Base-by-base conservation (phyloP, 1,140 invertebrate species). In the Drosophila rufa region DNA sequence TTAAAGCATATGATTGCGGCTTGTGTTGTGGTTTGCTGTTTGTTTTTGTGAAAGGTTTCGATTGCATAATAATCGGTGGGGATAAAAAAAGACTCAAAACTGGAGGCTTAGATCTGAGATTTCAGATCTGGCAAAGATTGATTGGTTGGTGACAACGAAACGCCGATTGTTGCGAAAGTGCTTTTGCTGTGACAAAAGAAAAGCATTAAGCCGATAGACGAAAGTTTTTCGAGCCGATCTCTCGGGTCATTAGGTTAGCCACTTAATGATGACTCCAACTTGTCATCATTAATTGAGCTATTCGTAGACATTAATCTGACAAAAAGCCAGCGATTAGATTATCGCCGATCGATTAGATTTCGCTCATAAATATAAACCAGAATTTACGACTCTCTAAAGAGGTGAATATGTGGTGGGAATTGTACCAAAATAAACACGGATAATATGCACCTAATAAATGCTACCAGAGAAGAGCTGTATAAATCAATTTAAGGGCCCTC, bases 41-140 rank as follows among this genome's bases (percentile, higher is more conserved):
- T 58, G 38, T 61, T 42, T 57, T 30, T 55, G 61, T 53, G 45
- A 62, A 68, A 55, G 66, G 69, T 27, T 56, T 61, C 30, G 61
- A 66, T 86, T 85, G 83, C 82, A 86, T 61, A 79, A 85, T 66
- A 62, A 69, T 65, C 61, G 47, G 60, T 40, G n/a, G 22, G 45
- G 4, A 38, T 38, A 15, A 30, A 45, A 36, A 48, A 56, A 46
- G 25, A 50, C 25, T 48, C 40, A 14, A 22, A 25, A 40, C 53
- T 9, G 5, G 22, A 22, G 33, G 22, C 53, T 25, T 3, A 40
- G 53, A 40, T 56, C 40, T 70, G 19, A 33, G 56, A 68, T 70
- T 48, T 68, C 45, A 47, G 46, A 43, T 66, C 30, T 46, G 67
- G 62, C 67, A 22, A 43, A 60, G 68, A 74, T 74, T 73, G 55